Evolutionary conservation across 2,888 invertebrate species (phyloP), one percentile per base, ranked within the genome.

Genomic region (Allygus modestus): DNA sequence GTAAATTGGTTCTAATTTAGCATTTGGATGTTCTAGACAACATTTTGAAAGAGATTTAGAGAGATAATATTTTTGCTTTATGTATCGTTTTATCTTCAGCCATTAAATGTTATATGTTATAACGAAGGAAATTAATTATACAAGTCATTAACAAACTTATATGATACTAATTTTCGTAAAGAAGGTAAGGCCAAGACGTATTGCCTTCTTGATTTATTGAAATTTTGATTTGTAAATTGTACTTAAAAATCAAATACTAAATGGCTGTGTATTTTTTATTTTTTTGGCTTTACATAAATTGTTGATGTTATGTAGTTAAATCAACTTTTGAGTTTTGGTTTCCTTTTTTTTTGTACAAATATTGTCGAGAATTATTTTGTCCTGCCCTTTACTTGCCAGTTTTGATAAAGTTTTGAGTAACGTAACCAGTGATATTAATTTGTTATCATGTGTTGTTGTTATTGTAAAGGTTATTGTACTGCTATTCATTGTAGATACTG

Each of bases 401-500:
- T 65, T 65, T 65, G 17, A 28, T 31, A 15, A 58, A 65, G 31
- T 28, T 17, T 65, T 28, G 20, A 9, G 31, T 20, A 65, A 23
- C 23, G 20, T 31, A 31, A 65, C 31, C 1, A 65, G 26, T 65
- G 65, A 65, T 65, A 65, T 65, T 26, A 65, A 26, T 26, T 65
- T 26, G 65, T 65, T 65, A 65, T 58, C 1, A 26, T 31, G 0
- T 65, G 31, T 65, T 65, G 65, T 65, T 54, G 54, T 54, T 54
- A 54, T 65, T 65, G 65, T 65, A 65, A 28, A 65, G 28, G 31
- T 65, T 65, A 65, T 17, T 31, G 65, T 26, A 11, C 58, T 17
- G 65, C 65, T 65, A 28, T 65, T 26, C 41, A 73, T 73, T 73
- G 73, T 73, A 73, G 73, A 73, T 73, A 73, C 12, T 41, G 41